Evolutionary conservation across 2,888 invertebrate genomes (phyloP).

Genomic region (Trachelus tabidus): DNA sequence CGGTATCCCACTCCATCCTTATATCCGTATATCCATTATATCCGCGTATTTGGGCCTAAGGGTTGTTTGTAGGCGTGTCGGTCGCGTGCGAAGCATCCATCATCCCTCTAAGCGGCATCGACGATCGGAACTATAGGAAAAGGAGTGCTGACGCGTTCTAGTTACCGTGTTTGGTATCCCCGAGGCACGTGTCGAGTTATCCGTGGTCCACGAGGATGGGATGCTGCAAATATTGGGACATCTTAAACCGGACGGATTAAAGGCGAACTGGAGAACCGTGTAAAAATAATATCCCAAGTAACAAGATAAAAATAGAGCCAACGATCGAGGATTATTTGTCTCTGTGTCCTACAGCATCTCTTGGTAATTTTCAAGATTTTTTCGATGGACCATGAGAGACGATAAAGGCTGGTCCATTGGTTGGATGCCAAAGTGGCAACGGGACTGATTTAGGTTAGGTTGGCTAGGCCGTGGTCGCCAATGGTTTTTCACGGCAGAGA

Average conservation of each 20-base stretch:
- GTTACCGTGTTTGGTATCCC: neutral
- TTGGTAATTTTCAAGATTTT: neutral
- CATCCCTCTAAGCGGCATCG: slow-evolving; percentile 57
- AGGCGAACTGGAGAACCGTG: neutral
- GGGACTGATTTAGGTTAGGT: too few species aligned
- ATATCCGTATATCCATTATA: neutral
- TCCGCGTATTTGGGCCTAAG: neutral
- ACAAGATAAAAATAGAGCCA: neutral
- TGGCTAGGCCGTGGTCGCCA: too few species aligned
- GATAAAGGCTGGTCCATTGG: neutral
- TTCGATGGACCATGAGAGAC: neutral
- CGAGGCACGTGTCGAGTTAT: neutral
- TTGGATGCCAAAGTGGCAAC: neutral
- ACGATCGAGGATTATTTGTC: neutral
- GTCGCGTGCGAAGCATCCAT: slow-evolving; percentile 65
- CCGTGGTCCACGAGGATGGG: neutral
- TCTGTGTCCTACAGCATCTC: neutral
- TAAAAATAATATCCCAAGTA: neutral
- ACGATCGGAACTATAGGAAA: slow-evolving; percentile 21
- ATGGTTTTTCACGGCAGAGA: neutral
- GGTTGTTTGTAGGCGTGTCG: slow-evolving; percentile 47
- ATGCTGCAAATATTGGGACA: neutral
- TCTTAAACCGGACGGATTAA: neutral
- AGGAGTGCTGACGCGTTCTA: neutral
- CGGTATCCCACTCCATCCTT: neutral